Evolutionary conservation across 2,113 vertebrate species (phyloP).

Genomic region (Erinaceus europaeus): DNA sequence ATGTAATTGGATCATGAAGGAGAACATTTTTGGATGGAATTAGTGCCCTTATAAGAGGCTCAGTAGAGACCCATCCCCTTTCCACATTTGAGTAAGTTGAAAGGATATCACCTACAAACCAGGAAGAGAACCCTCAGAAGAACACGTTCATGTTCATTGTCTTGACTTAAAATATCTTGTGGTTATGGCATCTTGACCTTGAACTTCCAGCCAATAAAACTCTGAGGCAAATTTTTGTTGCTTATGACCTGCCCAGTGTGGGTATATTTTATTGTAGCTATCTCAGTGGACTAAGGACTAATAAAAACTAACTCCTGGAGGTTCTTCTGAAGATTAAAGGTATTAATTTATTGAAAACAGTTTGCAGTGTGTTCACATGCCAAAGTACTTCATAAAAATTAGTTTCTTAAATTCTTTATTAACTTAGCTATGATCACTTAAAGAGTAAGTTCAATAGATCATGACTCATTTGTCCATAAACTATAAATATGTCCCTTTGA

Average conservation of each 20-base stretch:
- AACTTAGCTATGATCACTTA: slow-evolving; percentile 23
- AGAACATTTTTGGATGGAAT: not conserved
- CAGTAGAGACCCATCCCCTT: too few relatives aligned
- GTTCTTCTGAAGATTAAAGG: slow-evolving; percentile 27
- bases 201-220: not conserved
- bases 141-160: not conserved
- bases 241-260: not conserved
- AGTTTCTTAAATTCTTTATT: slow-evolving; percentile 23
- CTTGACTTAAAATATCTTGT: not conserved
- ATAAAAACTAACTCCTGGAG: not conserved
- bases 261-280: not conserved
- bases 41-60: not conserved
- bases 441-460: slow-evolving; percentile 20
- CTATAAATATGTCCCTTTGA: slow-evolving; percentile 4
- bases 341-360: not conserved
- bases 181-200: not conserved
- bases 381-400: slow-evolving; percentile 21
- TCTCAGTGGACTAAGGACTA: not conserved
- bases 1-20: not conserved
- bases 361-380: too few relatives aligned
- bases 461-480: slow-evolving; percentile 24
- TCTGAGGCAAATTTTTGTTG: not conserved
- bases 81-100: too few relatives aligned
- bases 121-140: not conserved
- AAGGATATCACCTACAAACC: not conserved